phyloP scores from a whole-genome alignment of 2,113 vertebrate species.

The Callipepla squamata region DNA sequence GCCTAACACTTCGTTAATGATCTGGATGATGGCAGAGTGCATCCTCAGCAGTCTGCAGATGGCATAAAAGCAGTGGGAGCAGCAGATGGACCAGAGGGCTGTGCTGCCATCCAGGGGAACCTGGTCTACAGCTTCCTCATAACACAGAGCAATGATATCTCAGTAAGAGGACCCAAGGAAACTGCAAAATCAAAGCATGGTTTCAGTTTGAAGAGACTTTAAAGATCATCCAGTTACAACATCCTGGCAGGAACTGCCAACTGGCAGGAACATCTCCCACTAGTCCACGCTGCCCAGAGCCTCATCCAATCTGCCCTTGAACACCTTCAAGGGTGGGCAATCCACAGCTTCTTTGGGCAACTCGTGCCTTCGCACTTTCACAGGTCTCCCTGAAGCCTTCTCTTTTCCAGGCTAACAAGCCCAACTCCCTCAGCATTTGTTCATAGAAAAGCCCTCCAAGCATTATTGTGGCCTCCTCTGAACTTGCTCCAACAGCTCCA shows the following conservation, averaged over 20 bases:
- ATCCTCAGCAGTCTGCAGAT: neutral
- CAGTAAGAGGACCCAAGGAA: neutral
- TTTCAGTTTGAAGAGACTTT: neutral
- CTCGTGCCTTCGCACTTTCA: neutral
- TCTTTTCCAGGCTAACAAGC: neutral
- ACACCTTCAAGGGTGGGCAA: neutral
- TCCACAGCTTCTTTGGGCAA: neutral
- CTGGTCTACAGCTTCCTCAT: neutral
- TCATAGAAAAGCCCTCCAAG: neutral
- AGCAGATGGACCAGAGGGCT: neutral
- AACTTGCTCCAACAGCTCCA: neutral
- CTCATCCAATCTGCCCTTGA: neutral
- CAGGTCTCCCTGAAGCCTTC: neutral
- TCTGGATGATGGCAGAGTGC: neutral
- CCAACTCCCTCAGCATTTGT: neutral
- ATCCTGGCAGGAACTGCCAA: no score
- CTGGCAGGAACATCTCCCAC: no score
- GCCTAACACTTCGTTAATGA: neutral
- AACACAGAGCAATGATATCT: neutral
- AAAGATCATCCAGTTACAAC: neutral
- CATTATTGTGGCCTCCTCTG: neutral
- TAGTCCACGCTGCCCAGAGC: neutral
- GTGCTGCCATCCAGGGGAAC: neutral
- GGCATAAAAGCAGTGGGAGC: neutral
- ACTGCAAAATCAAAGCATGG: neutral